These are phyloP conservation scores for Folsomia manolachei DNA, from an alignment of 2,888 invertebrate species.

Conservation along the genomic window DNA sequence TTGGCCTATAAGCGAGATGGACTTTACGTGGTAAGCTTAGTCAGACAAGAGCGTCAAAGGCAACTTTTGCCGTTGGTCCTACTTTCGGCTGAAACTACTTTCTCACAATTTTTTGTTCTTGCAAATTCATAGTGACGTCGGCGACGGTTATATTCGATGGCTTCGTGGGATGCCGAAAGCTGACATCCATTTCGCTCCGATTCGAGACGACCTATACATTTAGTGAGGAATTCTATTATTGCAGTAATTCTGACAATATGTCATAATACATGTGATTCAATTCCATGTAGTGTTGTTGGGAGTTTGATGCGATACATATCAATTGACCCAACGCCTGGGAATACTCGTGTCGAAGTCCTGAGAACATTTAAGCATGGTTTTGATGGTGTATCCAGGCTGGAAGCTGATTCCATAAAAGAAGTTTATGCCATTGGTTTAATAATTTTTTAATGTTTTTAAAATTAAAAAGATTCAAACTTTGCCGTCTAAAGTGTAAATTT, in stretches of 20 bases:
- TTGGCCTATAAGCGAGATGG: neutral
- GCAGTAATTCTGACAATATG: too few species aligned
- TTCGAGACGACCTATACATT: constrained; percentile 21
- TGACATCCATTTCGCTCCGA: constrained; percentile 18
- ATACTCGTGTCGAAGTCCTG: constrained; percentile 24
- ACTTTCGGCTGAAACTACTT: too few species aligned
- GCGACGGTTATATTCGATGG: constrained; percentile 18
- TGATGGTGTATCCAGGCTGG: constrained; percentile 37
- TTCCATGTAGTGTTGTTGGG: constrained; percentile 29
- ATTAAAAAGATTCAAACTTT: too few species aligned
- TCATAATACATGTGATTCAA: too few species aligned
- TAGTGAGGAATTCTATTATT: neutral
- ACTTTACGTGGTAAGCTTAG: neutral
- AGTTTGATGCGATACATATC: constrained; percentile 31
- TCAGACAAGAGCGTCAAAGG: too few species aligned
- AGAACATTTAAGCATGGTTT: constrained; percentile 35
- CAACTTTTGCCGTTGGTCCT: too few species aligned
- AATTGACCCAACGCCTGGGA: constrained; percentile 9
- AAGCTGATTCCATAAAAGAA: constrained; percentile 32
- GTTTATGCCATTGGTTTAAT: constrained; percentile 45
- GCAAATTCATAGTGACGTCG: neutral
- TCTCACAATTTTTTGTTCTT: neutral
- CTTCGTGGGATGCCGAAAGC: constrained; percentile 26
- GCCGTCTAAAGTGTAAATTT: too few species aligned
- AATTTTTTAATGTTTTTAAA: too few species aligned